A percentile compares a stretch with the other conserved stretches of the same genome.
These are phyloP conservation scores for Ctenicera cuprea DNA, from an alignment of 2,888 invertebrate genomes.

Conservation along the genomic window DNA sequence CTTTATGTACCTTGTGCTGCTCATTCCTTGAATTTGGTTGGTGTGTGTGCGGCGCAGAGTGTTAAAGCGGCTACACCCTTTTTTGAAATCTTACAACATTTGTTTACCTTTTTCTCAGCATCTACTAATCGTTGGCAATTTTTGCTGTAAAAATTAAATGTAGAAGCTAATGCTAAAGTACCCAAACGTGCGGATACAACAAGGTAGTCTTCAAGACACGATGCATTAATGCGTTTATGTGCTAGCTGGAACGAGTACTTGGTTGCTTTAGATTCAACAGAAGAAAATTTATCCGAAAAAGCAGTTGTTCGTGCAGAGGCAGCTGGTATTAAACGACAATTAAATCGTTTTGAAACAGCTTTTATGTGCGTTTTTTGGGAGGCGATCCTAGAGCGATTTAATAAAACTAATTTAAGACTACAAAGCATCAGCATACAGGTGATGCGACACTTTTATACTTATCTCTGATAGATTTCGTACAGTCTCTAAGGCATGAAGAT, in stretches of 20 bases:
- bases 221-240: not conserved
- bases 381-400: not conserved
- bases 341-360: constrained; percentile 2
- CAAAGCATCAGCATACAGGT: not conserved
- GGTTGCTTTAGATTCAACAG: not conserved
- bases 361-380: constrained; percentile 4
- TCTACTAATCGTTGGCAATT: too few species aligned
- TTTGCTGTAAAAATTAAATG: too few species aligned
- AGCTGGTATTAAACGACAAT: constrained; percentile 3
- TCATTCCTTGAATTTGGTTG: too few species aligned
- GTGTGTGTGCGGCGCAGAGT: constrained; percentile 42
- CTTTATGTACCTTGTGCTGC: constrained; percentile 49
- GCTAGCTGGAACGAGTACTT: not conserved
- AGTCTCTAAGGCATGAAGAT: not conserved
- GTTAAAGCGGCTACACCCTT: constrained; percentile 26
- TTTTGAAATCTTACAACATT: not conserved
- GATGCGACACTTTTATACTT: not conserved
- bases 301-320: not conserved
- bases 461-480: not conserved
- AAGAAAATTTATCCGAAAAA: constrained; percentile 12
- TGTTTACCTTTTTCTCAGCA: too few species aligned
- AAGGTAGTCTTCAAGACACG: not conserved
- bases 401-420: not conserved
- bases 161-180: too few species aligned
- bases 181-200: not conserved